Evolutionary conservation across 2,888 invertebrate species (phyloP).

Genomic region (Epirrita christyi): DNA sequence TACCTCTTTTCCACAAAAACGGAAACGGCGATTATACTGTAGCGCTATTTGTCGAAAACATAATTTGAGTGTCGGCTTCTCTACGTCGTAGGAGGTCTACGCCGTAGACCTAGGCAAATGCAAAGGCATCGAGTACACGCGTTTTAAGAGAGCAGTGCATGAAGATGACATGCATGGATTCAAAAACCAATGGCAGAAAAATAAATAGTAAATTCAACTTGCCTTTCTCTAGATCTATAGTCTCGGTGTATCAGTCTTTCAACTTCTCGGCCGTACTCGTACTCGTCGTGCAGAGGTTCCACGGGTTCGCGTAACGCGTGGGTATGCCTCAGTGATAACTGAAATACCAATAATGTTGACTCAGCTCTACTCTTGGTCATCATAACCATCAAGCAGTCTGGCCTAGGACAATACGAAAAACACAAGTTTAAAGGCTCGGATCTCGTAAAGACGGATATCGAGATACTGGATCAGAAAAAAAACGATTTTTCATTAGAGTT

Average conservation of each 20-base stretch:
- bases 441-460: constrained; percentile 15
- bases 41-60: background rate
- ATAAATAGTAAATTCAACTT: constrained; percentile 31
- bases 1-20: too few relatives aligned
- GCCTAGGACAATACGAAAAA: constrained; percentile 32
- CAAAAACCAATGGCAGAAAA: background rate
- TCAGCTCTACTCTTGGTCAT: constrained; percentile 31
- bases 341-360: constrained; percentile 44
- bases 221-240: constrained; percentile 85
- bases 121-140: background rate
- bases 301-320: constrained; percentile 78
- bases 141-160: background rate
- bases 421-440: constrained; percentile 29
- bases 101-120: background rate
- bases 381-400: constrained; percentile 33
- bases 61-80: background rate
- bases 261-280: constrained; percentile 83
- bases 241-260: constrained; percentile 85
- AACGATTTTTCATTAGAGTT: too few relatives aligned
- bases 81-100: constrained; percentile 14
- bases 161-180: background rate
- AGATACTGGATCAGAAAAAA: constrained; percentile 8
- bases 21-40: background rate
- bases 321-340: constrained; percentile 81
- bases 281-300: constrained; percentile 84